Evolutionary conservation across 2,797 vertebrate species (phyloP).

Genomic region (Taenioides sp.): DNA sequence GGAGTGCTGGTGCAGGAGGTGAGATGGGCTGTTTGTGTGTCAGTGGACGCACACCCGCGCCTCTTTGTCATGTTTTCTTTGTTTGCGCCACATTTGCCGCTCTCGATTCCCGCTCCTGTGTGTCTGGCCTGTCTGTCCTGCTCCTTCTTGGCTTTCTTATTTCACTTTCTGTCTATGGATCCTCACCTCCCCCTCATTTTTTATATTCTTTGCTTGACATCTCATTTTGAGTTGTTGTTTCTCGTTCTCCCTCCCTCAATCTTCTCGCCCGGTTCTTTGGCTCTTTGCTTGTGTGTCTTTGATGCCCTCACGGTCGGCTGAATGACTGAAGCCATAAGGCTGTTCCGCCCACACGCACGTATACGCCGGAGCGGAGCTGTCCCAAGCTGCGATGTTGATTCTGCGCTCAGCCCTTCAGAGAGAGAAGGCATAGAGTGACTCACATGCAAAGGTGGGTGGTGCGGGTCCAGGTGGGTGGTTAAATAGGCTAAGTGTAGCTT

Average conservation of each 20-base stretch:
- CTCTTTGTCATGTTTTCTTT: slow-evolving; percentile 74
- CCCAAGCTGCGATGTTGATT: slow-evolving; percentile 73
- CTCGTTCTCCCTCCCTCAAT: slow-evolving; percentile 32
- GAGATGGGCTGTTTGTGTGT: slow-evolving; percentile 68
- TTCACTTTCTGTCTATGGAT: slow-evolving; percentile 70
- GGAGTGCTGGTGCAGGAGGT: slow-evolving; percentile 70
- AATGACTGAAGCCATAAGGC: slow-evolving; percentile 80
- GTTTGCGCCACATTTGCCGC: slow-evolving; percentile 62
- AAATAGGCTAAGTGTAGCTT: slow-evolving; percentile 80
- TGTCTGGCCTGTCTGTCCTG: slow-evolving; percentile 70
- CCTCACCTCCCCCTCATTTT: slow-evolving; percentile 68
- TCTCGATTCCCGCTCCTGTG: slow-evolving; percentile 62
- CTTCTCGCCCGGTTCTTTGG: slow-evolving; percentile 33
- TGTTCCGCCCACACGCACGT: slow-evolving; percentile 76
- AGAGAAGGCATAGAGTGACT: slow-evolving; percentile 79
- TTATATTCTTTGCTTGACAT: slow-evolving; percentile 73
- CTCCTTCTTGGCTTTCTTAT: slow-evolving; percentile 68
- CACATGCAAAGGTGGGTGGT: slow-evolving; percentile 83
- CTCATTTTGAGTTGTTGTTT: slow-evolving; percentile 69
- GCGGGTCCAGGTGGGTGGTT: slow-evolving; percentile 79
- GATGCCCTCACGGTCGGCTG: slow-evolving; percentile 77
- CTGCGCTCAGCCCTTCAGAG: slow-evolving; percentile 76
- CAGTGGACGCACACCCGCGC: slow-evolving; percentile 61
- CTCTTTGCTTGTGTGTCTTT: slow-evolving; percentile 66
- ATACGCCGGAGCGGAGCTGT: slow-evolving; percentile 65